phyloP scores from a whole-genome alignment of 2,797 vertebrate species.

The Coregonus ussuriensis region DNA sequence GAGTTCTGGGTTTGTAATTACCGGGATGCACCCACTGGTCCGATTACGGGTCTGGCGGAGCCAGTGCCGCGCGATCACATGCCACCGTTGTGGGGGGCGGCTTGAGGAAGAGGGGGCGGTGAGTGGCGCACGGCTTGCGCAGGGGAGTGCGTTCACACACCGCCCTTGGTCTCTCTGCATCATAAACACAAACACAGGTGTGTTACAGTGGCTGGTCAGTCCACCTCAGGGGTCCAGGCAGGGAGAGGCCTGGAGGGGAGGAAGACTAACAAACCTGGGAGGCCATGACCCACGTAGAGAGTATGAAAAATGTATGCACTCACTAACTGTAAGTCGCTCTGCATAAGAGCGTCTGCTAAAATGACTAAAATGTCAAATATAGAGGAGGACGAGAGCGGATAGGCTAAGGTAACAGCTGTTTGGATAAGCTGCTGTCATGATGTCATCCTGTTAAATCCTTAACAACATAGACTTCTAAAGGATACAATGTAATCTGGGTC shows the following conservation, averaged over 20 bases:
- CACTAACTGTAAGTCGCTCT: too few relatives aligned
- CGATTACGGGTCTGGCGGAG: conserved; percentile 78
- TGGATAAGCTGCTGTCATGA: too few relatives aligned
- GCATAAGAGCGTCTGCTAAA: too few relatives aligned
- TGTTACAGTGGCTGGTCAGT: not conserved
- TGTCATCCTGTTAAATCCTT: too few relatives aligned
- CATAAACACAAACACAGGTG: conserved; percentile 61
- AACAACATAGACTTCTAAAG: too few relatives aligned
- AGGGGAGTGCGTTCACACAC: conserved; percentile 50
- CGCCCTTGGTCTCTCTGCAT: conserved; percentile 67
- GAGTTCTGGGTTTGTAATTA: conserved; percentile 67
- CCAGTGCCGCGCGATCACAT: conserved; percentile 81
- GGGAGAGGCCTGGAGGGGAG: not conserved
- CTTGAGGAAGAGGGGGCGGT: conserved; percentile 63
- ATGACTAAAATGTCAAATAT: too few relatives aligned
- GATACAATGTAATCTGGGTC: not conserved
- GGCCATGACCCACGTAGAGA: too few relatives aligned
- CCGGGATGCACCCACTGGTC: conserved; percentile 76
- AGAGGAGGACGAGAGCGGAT: too few relatives aligned
- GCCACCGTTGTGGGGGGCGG: conserved; percentile 78
- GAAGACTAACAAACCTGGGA: not conserved
- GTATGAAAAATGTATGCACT: too few relatives aligned
- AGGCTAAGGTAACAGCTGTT: too few relatives aligned
- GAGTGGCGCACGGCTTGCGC: conserved; percentile 49
- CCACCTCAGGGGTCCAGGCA: not conserved